Percentiles rank a stretch among this genome's conserved stretches.
These are phyloP conservation scores for Paramacrobiotus metropolitanus DNA, from an alignment of 1,140 invertebrate species.

Conservation along the genomic window DNA sequence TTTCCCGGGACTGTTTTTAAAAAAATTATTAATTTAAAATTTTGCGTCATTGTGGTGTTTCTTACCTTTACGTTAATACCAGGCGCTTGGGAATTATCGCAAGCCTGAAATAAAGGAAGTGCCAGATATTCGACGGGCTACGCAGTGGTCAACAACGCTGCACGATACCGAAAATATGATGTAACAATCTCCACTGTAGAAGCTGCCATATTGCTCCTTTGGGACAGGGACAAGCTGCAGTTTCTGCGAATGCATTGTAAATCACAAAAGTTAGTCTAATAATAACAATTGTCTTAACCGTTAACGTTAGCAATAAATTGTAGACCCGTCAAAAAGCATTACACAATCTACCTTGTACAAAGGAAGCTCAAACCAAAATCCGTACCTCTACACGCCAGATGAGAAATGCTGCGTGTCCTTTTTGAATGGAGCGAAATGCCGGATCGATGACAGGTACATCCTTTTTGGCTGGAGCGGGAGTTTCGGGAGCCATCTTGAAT, in stretches of 20 bases:
- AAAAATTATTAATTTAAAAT: neutral
- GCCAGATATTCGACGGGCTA: slow-evolving; percentile 7
- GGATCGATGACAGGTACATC: slow-evolving; percentile 16
- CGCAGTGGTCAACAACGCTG: neutral
- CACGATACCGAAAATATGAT: slow-evolving; percentile 44
- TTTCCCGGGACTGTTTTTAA: neutral
- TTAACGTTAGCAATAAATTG: no score
- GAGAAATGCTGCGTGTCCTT: slow-evolving; percentile 42
- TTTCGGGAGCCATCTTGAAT: no score
- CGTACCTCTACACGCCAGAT: slow-evolving; percentile 54
- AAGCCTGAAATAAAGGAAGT: slow-evolving; percentile 10
- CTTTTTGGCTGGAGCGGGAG: no score
- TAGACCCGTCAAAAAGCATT: no score
- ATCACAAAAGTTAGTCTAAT: no score
- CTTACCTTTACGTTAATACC: slow-evolving; percentile 41
- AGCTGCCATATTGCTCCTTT: slow-evolving; percentile 50
- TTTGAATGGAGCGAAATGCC: slow-evolving; percentile 45
- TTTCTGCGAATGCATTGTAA: slow-evolving; percentile 39
- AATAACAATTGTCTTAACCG: no score
- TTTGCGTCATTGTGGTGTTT: slow-evolving; percentile 9
- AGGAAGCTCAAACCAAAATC: neutral
- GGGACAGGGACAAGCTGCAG: slow-evolving; percentile 46
- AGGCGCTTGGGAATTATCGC: slow-evolving; percentile 34
- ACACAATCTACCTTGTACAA: no score
- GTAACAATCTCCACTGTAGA: slow-evolving; percentile 62